phyloP scores from a whole-genome alignment of 64 coral and sea anemone genomes.

The Pocillopora verrucosa region DNA sequence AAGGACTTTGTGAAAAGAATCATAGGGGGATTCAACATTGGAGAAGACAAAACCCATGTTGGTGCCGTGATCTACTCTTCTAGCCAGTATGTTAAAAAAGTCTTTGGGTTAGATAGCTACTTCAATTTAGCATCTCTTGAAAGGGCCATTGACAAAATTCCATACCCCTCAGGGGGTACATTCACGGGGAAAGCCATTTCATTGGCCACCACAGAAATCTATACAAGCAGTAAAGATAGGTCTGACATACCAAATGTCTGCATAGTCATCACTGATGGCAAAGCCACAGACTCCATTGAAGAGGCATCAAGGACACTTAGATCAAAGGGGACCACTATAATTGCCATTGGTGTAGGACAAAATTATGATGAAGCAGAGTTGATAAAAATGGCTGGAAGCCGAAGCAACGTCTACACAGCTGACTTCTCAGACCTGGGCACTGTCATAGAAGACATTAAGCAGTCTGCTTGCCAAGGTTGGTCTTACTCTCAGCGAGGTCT shows the following conservation, averaged over 20 bases:
- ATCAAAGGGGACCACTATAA: conserved; percentile 16
- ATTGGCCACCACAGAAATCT: background rate
- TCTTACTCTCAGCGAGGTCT: background rate
- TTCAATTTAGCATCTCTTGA: conserved; percentile 24
- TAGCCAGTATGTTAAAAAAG: background rate
- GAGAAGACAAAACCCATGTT: conserved; percentile 54
- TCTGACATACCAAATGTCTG: conserved; percentile 49
- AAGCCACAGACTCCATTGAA: conserved; percentile 10
- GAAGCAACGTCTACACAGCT: conserved; percentile 38
- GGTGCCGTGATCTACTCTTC: conserved; percentile 63
- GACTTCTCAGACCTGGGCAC: conserved; percentile 48
- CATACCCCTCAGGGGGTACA: conserved; percentile 57
- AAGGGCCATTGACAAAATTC: conserved; percentile 22
- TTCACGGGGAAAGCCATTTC: conserved; percentile 50
- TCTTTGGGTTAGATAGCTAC: conserved; percentile 9
- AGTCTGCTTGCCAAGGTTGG: conserved; percentile 57
- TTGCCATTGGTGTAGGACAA: conserved; percentile 55
- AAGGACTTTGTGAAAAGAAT: conserved; percentile 66
- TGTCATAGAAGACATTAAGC: conserved; percentile 63
- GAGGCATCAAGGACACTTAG: conserved; percentile 28
- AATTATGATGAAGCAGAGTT: conserved; percentile 11
- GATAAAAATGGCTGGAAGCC: conserved; percentile 14
- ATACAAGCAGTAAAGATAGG: conserved; percentile 14
- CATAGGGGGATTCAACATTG: conserved; percentile 44
- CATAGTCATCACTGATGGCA: conserved; percentile 69